Evolutionary conservation across 2,888 invertebrate species (phyloP).

Genomic region (Linyphia triangularis): DNA sequence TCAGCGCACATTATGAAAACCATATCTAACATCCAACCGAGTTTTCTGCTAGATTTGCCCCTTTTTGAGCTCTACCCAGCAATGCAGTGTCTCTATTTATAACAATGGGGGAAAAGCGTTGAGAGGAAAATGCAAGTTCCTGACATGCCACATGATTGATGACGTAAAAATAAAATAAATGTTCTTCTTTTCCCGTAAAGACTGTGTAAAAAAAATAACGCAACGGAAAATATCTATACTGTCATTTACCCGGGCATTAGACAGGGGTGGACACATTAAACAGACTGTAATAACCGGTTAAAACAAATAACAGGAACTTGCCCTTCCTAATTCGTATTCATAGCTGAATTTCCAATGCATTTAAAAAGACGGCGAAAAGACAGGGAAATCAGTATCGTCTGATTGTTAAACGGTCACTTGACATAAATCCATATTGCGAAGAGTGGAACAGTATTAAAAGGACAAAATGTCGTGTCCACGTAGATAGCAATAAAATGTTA

Average conservation of each 20-base stretch:
- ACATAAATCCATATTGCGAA: too few relatives aligned
- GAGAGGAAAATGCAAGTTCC: constrained; percentile 19
- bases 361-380: not conserved
- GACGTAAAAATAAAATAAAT: constrained; percentile 39
- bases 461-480: not conserved
- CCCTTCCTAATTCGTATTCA: not conserved
- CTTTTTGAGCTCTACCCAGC: not conserved
- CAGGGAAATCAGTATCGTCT: not conserved
- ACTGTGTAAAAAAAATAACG: not conserved
- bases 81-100: constrained; percentile 19
- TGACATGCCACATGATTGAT: constrained; percentile 28
- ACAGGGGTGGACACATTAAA: not conserved
- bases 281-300: not conserved
- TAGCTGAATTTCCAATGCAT: not conserved
- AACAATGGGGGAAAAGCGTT: not conserved
- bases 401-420: too few relatives aligned
- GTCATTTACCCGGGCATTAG: constrained; percentile 17
- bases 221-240: constrained; percentile 38
- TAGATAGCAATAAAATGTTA: constrained; percentile 6
- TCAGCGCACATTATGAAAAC: not conserved
- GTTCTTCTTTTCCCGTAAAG: not conserved
- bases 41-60: constrained; percentile 25
- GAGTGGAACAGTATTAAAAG: not conserved
- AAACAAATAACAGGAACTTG: not conserved
- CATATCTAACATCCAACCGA: not conserved